phyloP scores from a whole-genome alignment of 2,113 vertebrate species.

The Cariama cristata region DNA sequence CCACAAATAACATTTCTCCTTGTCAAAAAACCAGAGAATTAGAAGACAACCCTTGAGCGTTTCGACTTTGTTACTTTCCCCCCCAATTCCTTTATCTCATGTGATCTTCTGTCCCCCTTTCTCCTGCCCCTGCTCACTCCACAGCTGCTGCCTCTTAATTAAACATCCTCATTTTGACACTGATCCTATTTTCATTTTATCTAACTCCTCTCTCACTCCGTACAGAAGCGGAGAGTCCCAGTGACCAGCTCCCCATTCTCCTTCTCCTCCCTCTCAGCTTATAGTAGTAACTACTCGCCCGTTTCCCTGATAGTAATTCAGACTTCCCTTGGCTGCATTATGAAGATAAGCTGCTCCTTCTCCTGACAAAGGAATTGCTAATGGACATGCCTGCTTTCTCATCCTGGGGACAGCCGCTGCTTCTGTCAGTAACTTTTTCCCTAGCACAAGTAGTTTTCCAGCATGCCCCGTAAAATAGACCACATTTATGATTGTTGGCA shows the following conservation, averaged over 20 bases:
- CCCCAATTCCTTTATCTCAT: not conserved
- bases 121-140: not conserved
- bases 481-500: constrained; percentile 47
- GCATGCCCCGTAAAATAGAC: not conserved
- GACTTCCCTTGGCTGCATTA: not conserved
- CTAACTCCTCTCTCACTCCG: not conserved
- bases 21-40: not conserved
- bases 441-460: not conserved
- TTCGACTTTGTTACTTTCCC: not conserved
- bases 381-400: not conserved
- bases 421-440: constrained; percentile 19
- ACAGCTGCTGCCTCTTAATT: not conserved
- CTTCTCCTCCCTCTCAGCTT: not conserved
- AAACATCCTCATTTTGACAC: not conserved
- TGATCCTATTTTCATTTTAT: not conserved
- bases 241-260: not conserved
- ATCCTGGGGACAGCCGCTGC: not conserved
- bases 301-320: not conserved
- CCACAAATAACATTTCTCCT: not conserved
- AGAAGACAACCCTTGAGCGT: not conserved
- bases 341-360: constrained; percentile 40
- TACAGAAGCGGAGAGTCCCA: not conserved
- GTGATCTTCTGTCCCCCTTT: not conserved
- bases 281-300: not conserved
- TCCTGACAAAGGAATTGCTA: constrained; percentile 28